Percentiles rank a stretch among this genome's conserved stretches.
Evolutionary conservation across 2,888 invertebrate genomes (phyloP).

Genomic region (Hipparchia semele): DNA sequence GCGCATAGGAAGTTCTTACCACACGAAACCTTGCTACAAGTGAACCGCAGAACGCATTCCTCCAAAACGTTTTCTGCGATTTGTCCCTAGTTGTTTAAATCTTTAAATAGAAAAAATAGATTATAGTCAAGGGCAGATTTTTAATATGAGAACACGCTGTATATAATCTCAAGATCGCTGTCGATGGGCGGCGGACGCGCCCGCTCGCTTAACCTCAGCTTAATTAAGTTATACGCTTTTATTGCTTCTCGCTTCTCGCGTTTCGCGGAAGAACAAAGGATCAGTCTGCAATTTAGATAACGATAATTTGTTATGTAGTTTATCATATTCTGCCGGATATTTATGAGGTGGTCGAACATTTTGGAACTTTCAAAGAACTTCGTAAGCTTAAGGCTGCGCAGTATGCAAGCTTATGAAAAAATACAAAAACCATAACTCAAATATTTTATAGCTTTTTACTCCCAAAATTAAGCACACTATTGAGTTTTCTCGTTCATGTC

Average conservation of each 20-base stretch:
- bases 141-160: not conserved
- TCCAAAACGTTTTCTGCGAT: too few species aligned
- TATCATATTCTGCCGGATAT: conserved; percentile 14
- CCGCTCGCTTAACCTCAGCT: not conserved
- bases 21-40: too few species aligned
- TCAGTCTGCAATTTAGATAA: conserved; percentile 25
- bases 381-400: not conserved
- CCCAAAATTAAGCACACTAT: too few species aligned
- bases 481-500: too few species aligned
- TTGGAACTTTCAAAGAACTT: not conserved
- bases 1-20: too few species aligned
- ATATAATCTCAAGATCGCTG: not conserved
- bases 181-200: not conserved
- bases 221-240: conserved; percentile 24
- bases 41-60: too few species aligned
- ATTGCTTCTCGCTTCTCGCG: not conserved
- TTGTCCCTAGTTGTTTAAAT: too few species aligned
- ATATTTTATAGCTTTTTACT: too few species aligned
- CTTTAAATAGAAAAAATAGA: too few species aligned
- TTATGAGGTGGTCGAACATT: conserved; percentile 7
- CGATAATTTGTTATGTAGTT: conserved; percentile 9
- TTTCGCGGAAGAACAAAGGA: conserved; percentile 26
- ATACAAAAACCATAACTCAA: too few species aligned
- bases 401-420: too few species aligned
- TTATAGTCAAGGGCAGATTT: too few species aligned